These are phyloP conservation scores for Fistularia commersonii DNA, from an alignment of 2,797 vertebrate species.

Conservation along the genomic window DNA sequence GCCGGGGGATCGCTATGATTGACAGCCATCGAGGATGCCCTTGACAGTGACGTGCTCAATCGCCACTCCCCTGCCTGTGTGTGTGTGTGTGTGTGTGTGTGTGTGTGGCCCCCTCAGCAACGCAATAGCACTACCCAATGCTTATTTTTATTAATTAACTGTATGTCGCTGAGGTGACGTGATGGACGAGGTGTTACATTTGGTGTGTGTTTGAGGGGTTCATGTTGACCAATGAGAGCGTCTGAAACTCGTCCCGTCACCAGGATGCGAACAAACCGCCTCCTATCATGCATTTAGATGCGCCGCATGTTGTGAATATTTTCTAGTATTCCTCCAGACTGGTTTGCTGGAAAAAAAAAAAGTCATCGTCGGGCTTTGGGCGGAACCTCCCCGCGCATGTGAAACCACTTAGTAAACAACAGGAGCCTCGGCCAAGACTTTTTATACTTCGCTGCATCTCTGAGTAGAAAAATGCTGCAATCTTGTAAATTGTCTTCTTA, in stretches of 20 bases:
- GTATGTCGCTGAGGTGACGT: conserved; percentile 56
- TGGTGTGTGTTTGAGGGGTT: conserved; percentile 19
- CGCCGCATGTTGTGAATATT: too few species aligned
- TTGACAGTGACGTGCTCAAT: conserved; percentile 35
- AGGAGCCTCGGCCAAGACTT: too few species aligned
- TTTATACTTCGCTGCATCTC: too few species aligned
- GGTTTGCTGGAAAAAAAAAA: too few species aligned
- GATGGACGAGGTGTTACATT: conserved; percentile 58
- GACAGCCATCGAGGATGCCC: conserved; percentile 60
- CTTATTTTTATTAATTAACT: conserved; percentile 69
- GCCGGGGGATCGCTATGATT: conserved; percentile 48
- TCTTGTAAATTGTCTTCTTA: too few species aligned
- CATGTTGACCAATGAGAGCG: conserved; percentile 17
- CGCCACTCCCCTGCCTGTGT: conserved; percentile 6
- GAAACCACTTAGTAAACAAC: too few species aligned
- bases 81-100: background rate
- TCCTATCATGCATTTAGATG: conserved; percentile 1
- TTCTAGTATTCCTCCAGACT: too few species aligned
- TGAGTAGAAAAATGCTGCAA: too few species aligned
- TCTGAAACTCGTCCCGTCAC: conserved; percentile 8
- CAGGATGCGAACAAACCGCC: conserved; percentile 22
- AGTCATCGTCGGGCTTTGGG: too few species aligned
- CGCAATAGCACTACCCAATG: conserved; percentile 38
- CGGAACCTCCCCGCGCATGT: too few species aligned
- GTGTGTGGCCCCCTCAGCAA: conserved; percentile 18